Percentiles rank a stretch among this genome's conserved stretches.
Conservation (phyloP, 2,797 vertebrate species). For the Phylloscopus collybita region DNA sequence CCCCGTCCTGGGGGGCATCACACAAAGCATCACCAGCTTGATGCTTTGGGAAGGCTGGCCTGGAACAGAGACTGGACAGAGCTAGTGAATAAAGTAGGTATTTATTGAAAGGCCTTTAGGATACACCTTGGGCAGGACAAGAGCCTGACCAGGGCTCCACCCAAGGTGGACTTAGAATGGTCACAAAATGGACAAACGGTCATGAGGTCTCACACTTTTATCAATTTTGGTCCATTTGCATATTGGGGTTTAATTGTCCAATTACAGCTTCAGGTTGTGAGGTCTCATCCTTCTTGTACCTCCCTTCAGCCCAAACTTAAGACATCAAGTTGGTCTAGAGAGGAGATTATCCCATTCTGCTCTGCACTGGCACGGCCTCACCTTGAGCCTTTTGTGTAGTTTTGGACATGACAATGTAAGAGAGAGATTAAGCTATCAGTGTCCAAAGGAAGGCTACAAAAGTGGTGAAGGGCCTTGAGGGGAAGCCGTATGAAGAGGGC, state of each 20-base stretch:
- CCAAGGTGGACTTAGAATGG: too few species aligned
- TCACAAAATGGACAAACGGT: too few species aligned
- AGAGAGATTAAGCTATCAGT: neutral
- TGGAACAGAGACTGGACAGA: neutral
- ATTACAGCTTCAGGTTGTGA: too few species aligned
- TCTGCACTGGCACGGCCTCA: neutral
- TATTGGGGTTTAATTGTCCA: too few species aligned
- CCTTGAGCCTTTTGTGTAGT: neutral
- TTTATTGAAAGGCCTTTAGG: neutral
- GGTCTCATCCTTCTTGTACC: too few species aligned
- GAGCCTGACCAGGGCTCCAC: too few species aligned
- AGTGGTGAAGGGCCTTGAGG: neutral
- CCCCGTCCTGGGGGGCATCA: neutral
- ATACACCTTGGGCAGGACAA: neutral
- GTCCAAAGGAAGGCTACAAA: neutral
- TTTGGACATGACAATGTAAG: neutral
- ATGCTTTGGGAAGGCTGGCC: neutral
- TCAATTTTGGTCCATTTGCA: too few species aligned
- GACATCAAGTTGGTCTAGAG: neutral
- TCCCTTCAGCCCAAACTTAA: too few species aligned
- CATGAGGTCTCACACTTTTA: too few species aligned
- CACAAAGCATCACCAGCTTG: neutral
- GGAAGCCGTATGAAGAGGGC: neutral
- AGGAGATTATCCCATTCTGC: neutral
- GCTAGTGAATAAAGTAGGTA: neutral